Conservation (phyloP, 2,888 invertebrate genomes). For the Lepetodrilus schrolli region DNA sequence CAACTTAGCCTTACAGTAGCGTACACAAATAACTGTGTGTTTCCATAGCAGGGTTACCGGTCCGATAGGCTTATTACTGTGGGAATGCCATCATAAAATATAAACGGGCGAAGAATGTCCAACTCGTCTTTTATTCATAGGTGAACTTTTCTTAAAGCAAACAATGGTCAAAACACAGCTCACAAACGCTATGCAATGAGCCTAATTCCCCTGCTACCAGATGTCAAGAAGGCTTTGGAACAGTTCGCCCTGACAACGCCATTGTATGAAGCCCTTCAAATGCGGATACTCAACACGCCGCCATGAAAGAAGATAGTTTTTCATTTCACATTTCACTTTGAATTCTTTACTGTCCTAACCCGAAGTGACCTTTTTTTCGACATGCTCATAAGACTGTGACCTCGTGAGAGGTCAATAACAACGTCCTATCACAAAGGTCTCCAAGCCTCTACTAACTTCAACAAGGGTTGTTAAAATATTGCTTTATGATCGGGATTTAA, state of each 20-base stretch:
- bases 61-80: background rate
- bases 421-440: background rate
- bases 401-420: background rate
- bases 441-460: background rate
- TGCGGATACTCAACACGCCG: background rate
- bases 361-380: background rate
- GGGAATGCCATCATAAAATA: slow-evolving; percentile 21
- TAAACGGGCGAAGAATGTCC: slow-evolving; percentile 8
- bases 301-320: slow-evolving; percentile 3
- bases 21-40: no score
- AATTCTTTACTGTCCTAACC: slow-evolving; percentile 10
- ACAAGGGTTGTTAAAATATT: background rate
- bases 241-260: background rate
- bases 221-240: background rate
- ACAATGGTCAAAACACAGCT: background rate
- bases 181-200: background rate
- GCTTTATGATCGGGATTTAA: background rate
- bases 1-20: background rate
- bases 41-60: background rate
- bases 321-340: slow-evolving; percentile 18
- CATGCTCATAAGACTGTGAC: background rate
- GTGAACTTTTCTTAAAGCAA: slow-evolving; percentile 9
- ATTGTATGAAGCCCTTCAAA: background rate
- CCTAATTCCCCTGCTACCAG: background rate
- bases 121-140: background rate